Evolutionary conservation across 2,888 invertebrate genomes (phyloP), one percentile per base, ranked within the genome.

Genomic region (Brenthis ino): DNA sequence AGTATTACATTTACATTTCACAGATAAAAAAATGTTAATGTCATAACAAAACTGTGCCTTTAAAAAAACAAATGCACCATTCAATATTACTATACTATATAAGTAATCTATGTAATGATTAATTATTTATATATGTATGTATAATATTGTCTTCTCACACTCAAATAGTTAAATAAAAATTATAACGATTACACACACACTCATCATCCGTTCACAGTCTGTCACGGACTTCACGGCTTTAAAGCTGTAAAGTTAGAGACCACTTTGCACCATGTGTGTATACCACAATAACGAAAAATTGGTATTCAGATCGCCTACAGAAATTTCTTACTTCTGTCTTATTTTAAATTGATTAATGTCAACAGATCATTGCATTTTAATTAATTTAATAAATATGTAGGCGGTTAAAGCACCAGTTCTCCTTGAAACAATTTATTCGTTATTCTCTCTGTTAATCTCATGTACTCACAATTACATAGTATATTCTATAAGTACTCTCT

Each of bases 191-290:
- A 28, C 48, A 60, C 13, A 20, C 13, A 57, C 48, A 60, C 58
- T 12, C 12, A 5, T 50, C 48, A 60, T 60, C 12, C 28, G 12
- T 24, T 14, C n/a, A 60, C 60, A 60, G 33, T 16, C 24, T 48
- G 50, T 60, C 60, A 60, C 16, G 16, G 16, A 16, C 16, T 16
- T 16, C 16, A 16, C 60, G 28, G 60, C 60, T 60, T 60, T 60
- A 60, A 33, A 33, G 60, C 60, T 48, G 60, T 60, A 50, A 50
- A 33, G 60, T 50, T 60, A 57, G 57, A 37, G 12, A 50, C 28
- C 60, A 60, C 60, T 12, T 48, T 48, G 60, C 60, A 60, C 60
- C n/a, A n/a, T 20, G 13, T n/a, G 24, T 43, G 11, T 43, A 43
- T 11, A 43, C 28, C 50, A 50, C 60, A 28, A 60, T 50, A 50